Percentiles rank a stretch among this genome's conserved stretches.
phyloP scores from a whole-genome alignment of 1,140 invertebrate genomes.

The Chrysoperla carnea region DNA sequence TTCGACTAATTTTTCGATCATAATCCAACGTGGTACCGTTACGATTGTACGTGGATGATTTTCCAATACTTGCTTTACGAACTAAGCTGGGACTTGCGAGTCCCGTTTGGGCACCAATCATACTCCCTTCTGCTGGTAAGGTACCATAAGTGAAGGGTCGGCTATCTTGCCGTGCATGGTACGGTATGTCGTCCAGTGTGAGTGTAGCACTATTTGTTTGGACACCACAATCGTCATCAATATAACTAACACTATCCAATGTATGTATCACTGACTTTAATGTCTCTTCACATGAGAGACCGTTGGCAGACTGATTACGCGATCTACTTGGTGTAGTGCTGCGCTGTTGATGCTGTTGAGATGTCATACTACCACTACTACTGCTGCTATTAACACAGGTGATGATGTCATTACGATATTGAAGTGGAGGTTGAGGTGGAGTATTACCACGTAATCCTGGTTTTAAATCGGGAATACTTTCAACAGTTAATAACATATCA shows the following conservation, averaged over 20 bases:
- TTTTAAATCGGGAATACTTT: slow-evolving; percentile 47
- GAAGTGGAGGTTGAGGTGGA: slow-evolving; percentile 15
- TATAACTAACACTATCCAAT: slow-evolving; percentile 19
- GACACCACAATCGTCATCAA: slow-evolving; percentile 20
- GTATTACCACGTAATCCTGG: slow-evolving; percentile 21
- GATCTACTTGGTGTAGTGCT: slow-evolving; percentile 13
- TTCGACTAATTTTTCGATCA: slow-evolving; percentile 12
- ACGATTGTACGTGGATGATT: slow-evolving; percentile 15
- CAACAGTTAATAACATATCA: slow-evolving; percentile 67
- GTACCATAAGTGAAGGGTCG: slow-evolving; percentile 66
- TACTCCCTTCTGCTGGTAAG: slow-evolving; percentile 37
- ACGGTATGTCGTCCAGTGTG: slow-evolving; percentile 44
- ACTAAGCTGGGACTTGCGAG: slow-evolving; percentile 58
- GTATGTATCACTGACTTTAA: slow-evolving; percentile 7
- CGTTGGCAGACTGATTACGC: slow-evolving; percentile 10
- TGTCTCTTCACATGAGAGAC: slow-evolving; percentile 11
- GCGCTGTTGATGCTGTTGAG: slow-evolving; percentile 5
- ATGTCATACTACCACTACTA: slow-evolving; percentile 4
- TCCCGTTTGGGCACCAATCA: slow-evolving; percentile 29
- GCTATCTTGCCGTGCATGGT: slow-evolving; percentile 63
- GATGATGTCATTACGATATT: slow-evolving; percentile 2
- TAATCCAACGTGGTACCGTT: slow-evolving; percentile 24
- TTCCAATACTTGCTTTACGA: slow-evolving; percentile 37
- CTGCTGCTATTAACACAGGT: background rate
- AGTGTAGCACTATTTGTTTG: slow-evolving; percentile 23